Evolutionary conservation across 2,113 vertebrate species (phyloP).

Genomic region (Todiramphus chloris): DNA sequence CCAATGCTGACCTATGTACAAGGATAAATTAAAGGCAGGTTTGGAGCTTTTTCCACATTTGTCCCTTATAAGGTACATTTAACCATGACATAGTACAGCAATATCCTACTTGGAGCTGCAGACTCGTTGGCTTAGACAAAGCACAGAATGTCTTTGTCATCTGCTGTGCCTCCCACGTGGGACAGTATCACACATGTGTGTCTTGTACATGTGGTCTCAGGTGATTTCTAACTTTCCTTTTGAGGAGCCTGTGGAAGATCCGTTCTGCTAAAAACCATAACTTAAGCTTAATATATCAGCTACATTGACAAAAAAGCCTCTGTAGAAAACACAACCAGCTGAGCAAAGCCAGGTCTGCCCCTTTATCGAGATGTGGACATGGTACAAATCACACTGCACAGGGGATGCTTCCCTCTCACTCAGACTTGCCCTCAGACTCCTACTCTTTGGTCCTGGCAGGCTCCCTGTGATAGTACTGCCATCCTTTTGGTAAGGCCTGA

Average conservation of each 20-base stretch:
- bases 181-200: fast-evolving
- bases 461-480: neutral
- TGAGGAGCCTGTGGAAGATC: neutral
- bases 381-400: no score
- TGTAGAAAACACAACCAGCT: neutral
- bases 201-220: neutral
- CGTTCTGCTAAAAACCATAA: neutral
- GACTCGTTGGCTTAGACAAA: neutral
- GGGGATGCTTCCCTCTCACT: neutral
- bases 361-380: fast-evolving
- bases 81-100: neutral
- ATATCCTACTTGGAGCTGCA: neutral
- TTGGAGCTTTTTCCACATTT: neutral
- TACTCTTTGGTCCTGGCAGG: neutral
- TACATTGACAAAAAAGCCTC: neutral
- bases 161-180: neutral
- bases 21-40: fast-evolving
- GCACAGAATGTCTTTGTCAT: neutral
- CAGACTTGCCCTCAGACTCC: neutral
- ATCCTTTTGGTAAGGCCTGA: neutral
- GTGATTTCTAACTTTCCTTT: neutral
- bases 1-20: neutral
- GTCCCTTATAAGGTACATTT: neutral
- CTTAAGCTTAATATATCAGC: neutral
- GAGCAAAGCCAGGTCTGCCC: neutral